Evolutionary conservation across 1,140 invertebrate species (phyloP).

Genomic region (Caenorhabditis tropicalis): DNA sequence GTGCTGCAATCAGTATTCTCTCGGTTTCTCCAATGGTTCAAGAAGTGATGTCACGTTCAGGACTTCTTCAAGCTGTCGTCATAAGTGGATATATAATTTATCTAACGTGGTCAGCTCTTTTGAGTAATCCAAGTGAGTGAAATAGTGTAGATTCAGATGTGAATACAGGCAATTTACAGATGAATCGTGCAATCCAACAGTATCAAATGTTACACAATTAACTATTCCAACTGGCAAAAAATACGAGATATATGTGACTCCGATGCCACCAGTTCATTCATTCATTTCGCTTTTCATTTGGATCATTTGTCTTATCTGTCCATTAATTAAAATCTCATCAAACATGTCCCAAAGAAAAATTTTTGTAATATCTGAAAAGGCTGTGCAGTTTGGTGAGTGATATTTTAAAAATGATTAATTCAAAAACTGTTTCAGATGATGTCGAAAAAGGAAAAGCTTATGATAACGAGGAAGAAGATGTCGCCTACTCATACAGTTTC

Average conservation of each 20-base stretch:
- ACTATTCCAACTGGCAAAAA: neutral
- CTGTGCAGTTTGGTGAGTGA: neutral
- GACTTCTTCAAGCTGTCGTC: constrained; percentile 83
- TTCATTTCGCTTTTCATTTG: constrained; percentile 90
- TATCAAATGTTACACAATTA: neutral
- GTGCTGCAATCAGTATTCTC: constrained; percentile 83
- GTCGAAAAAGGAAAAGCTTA: constrained; percentile 30
- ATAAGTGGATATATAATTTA: constrained; percentile 92
- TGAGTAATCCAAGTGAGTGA: constrained; percentile 83
- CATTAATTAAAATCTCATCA: constrained; percentile 73
- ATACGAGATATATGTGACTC: constrained; percentile 46
- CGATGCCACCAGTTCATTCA: constrained; percentile 74
- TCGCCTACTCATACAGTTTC: constrained; percentile 95
- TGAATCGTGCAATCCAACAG: constrained; percentile 20
- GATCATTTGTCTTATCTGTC: constrained; percentile 90
- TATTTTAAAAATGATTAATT: neutral
- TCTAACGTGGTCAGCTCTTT: constrained; percentile 95
- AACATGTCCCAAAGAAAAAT: constrained; percentile 73
- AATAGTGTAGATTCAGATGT: constrained; percentile 49
- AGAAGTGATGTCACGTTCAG: constrained; percentile 72
- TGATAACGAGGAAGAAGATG: constrained; percentile 75
- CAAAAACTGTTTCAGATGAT: constrained; percentile 30
- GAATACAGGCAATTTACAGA: neutral
- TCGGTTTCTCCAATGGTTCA: constrained; percentile 82
- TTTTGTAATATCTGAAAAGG: constrained; percentile 1